A percentile compares a stretch with the other conserved stretches of the same genome.
phyloP scores from a whole-genome alignment of 2,113 vertebrate species.

The Megalops atlanticus region DNA sequence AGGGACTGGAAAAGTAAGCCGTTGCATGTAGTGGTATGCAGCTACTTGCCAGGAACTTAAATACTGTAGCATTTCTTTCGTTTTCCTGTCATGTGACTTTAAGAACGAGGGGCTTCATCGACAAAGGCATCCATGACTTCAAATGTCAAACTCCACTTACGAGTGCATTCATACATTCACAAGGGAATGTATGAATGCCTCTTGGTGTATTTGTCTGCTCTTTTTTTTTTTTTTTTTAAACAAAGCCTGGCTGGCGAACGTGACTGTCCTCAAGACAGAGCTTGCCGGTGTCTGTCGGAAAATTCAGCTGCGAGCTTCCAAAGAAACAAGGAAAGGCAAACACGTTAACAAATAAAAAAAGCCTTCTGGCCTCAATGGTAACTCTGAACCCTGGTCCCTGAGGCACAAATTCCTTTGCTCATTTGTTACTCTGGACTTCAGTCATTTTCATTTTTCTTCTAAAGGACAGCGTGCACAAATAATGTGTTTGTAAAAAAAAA shows the following conservation, averaged over 20 bases:
- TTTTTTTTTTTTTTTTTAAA: slow-evolving; percentile 7
- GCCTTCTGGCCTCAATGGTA: slow-evolving; percentile 37
- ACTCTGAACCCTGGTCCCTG: slow-evolving; percentile 37
- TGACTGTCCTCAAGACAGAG: slow-evolving; percentile 59
- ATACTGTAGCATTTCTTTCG: background rate
- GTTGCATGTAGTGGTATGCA: background rate
- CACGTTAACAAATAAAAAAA: slow-evolving; percentile 59
- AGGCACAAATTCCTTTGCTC: slow-evolving; percentile 39
- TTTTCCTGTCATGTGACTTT: background rate
- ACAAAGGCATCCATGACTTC: background rate
- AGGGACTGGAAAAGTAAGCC: background rate
- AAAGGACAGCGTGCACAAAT: background rate
- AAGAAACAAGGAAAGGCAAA: slow-evolving; percentile 37
- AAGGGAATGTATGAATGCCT: too few relatives aligned
- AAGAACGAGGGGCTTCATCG: background rate
- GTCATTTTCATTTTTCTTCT: background rate
- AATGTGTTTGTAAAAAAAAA: background rate
- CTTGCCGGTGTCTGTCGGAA: slow-evolving; percentile 68
- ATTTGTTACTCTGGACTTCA: slow-evolving; percentile 5
- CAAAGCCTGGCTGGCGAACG: background rate
- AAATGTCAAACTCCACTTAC: background rate
- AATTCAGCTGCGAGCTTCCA: slow-evolving; percentile 58
- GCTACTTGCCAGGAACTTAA: background rate
- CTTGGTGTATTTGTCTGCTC: background rate
- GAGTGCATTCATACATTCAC: background rate